A percentile compares a stretch with the other conserved stretches of the same genome.
These are phyloP conservation scores for Chiridota heheva DNA, from an alignment of 35 echinoderm and acorn worm species.

Conservation along the genomic window DNA sequence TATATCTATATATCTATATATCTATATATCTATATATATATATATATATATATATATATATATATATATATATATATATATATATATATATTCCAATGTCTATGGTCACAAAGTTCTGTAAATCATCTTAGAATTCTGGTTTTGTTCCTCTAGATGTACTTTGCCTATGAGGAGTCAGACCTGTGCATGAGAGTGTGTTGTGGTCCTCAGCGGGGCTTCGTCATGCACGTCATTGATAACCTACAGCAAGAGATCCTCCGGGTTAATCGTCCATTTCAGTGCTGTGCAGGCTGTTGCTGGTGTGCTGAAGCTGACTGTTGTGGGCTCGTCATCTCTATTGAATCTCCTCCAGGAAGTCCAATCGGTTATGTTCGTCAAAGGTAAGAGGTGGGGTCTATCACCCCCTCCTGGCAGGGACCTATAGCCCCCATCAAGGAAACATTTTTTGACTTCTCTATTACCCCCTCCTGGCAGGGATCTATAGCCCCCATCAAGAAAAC, in stretches of 20 bases:
- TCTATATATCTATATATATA: too few relatives aligned
- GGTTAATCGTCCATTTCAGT: conserved; percentile 54
- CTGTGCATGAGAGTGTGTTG: conserved; percentile 63
- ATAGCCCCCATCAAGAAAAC: not conserved
- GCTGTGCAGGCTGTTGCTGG: conserved; percentile 80
- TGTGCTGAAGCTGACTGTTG: conserved; percentile 67
- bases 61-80: too few relatives aligned
- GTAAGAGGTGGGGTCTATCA: conserved; percentile 42
- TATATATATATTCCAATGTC: too few relatives aligned
- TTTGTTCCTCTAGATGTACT: conserved; percentile 1
- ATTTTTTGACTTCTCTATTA: not conserved
- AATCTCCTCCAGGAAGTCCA: conserved; percentile 58
- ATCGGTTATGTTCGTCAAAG: conserved; percentile 79
- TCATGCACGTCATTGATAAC: conserved; percentile 82
- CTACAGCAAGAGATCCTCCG: conserved; percentile 73
- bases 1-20: too few relatives aligned
- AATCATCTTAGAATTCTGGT: too few relatives aligned
- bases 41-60: too few relatives aligned
- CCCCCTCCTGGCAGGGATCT: not conserved
- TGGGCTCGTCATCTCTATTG: conserved; percentile 55
- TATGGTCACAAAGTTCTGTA: too few relatives aligned
- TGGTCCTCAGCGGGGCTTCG: conserved; percentile 54
- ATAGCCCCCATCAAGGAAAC: not conserved
- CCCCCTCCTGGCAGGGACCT: not conserved
- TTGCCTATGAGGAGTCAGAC: conserved; percentile 63